phyloP scores from a whole-genome alignment of 1,140 invertebrate genomes.

The Pteromalus puparum region DNA sequence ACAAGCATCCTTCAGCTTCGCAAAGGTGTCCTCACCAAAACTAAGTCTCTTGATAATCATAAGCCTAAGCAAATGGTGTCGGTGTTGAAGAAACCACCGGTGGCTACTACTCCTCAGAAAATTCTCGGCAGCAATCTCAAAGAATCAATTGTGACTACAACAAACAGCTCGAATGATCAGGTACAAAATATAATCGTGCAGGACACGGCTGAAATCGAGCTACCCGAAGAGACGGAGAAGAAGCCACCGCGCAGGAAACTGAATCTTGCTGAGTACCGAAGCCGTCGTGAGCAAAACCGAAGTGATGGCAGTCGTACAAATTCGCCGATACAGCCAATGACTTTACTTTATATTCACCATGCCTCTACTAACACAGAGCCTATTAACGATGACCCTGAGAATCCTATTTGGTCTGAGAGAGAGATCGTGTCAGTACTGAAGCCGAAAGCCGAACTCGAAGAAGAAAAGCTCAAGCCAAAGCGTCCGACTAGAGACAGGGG shows the following conservation, averaged over 20 bases:
- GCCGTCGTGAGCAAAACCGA: conserved; percentile 66
- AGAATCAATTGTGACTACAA: conserved; percentile 62
- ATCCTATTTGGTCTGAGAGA: conserved; percentile 63
- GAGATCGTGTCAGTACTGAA: conserved; percentile 66
- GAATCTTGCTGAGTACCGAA: conserved; percentile 75
- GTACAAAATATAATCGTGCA: conserved; percentile 62
- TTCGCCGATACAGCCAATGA: conserved; percentile 63
- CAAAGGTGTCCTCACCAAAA: conserved; percentile 59
- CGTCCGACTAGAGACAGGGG: conserved; percentile 51
- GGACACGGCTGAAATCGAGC: conserved; percentile 46
- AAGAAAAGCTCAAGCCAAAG: conserved; percentile 61
- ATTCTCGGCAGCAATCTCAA: conserved; percentile 48
- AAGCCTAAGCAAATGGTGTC: conserved; percentile 66
- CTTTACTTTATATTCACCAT: conserved; percentile 63
- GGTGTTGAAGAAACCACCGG: conserved; percentile 67
- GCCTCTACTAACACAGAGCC: conserved; percentile 65
- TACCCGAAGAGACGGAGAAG: conserved; percentile 57
- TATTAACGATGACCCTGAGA: conserved; percentile 56
- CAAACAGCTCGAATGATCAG: conserved; percentile 60
- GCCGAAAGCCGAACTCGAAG: conserved; percentile 60
- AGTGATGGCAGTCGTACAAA: conserved; percentile 63
- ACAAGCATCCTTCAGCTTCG: conserved; percentile 62
- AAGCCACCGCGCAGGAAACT: conserved; percentile 69
- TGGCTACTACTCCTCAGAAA: conserved; percentile 35
- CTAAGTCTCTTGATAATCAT: conserved; percentile 53